Evolutionary conservation across 2,888 invertebrate genomes (phyloP), one percentile per base, ranked within the genome.

Genomic region (Rutpela maculata): DNA sequence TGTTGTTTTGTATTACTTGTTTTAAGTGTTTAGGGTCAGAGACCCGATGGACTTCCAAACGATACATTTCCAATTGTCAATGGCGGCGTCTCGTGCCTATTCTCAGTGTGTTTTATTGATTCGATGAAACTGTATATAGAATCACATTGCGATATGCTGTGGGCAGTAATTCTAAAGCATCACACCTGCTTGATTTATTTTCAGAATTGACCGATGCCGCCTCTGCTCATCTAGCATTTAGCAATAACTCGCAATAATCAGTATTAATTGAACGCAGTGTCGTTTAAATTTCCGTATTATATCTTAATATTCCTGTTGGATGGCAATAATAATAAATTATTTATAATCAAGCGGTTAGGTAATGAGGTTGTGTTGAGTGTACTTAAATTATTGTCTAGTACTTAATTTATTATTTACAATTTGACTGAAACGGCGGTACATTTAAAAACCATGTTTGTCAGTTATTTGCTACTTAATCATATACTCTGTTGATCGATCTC

Each of bases 161-260:
- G 86, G 83, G 86, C 86, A 85, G 85, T 84, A 81, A 83, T 75
- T 75, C 67, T 68, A 75, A 79, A 75, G 75, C 77, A 76, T 80
- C 77, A 80, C 80, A 80, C 71, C 69, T 60, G 74, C 75, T 81
- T 78, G 65, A 76, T 78, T 77, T 68, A 74, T 63, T 72, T 70
- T 74, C 15, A 66, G 68, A 56, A 68, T 72, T 71, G 60, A 75
- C 75, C 70, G 75, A 76, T 80, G 77, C 77, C 70, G 74, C 74
- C 74, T 85, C 86, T 87, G 88, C 89, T 88, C 89, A 88, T 88
- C 86, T 87, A 88, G 89, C 89, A 88, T 89, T 89, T 89, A 90
- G 91, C 91, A 91, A 91, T 91, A 91, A 90, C 90, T 90, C 90
- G 91, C 91, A 91, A 91, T 91, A 91, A 91, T 89, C 90, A 90